These are phyloP conservation scores for Luscinia luscinia DNA, from an alignment of 2,797 vertebrate genomes.

Conservation along the genomic window DNA sequence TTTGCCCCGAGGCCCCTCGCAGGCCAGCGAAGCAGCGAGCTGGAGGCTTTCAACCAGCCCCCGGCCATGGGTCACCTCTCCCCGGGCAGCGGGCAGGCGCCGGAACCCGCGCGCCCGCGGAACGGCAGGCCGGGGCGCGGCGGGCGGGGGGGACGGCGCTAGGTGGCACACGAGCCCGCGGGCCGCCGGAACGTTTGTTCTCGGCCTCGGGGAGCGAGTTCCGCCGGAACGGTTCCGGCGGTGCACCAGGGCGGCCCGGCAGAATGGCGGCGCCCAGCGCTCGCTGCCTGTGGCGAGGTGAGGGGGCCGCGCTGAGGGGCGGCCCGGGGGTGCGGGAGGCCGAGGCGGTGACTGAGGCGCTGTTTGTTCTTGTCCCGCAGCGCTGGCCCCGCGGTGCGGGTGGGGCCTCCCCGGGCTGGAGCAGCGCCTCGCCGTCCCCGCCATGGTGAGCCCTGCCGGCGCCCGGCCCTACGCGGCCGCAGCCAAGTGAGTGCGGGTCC, in stretches of 20 bases:
- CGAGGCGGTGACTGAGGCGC: background rate
- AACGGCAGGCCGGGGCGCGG: background rate
- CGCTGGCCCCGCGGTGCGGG: slow-evolving; percentile 4
- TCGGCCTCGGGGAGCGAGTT: background rate
- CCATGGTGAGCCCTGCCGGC: background rate
- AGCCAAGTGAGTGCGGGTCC: slow-evolving; percentile 69
- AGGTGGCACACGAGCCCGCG: fast-evolving
- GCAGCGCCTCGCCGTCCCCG: background rate
- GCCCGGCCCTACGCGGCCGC: slow-evolving; percentile 61
- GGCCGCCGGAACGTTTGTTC: background rate
- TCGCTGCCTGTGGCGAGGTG: background rate
- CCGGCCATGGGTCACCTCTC: fast-evolving
- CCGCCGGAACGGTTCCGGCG: fast-evolving
- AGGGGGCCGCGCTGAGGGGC: fast-evolving
- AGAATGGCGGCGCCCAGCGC: background rate
- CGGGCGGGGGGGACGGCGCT: fast-evolving
- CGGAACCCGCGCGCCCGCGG: fast-evolving
- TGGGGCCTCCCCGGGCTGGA: background rate
- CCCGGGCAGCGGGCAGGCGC: fast-evolving
- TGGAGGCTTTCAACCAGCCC: background rate
- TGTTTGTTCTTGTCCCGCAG: slow-evolving; percentile 31
- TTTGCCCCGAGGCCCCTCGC: too few relatives aligned
- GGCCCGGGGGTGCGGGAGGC: too few relatives aligned
- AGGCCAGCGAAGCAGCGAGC: too few relatives aligned
- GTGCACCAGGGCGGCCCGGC: background rate